Evolutionary conservation across 2,113 vertebrate genomes (phyloP).

Genomic region (Furnarius figulus): DNA sequence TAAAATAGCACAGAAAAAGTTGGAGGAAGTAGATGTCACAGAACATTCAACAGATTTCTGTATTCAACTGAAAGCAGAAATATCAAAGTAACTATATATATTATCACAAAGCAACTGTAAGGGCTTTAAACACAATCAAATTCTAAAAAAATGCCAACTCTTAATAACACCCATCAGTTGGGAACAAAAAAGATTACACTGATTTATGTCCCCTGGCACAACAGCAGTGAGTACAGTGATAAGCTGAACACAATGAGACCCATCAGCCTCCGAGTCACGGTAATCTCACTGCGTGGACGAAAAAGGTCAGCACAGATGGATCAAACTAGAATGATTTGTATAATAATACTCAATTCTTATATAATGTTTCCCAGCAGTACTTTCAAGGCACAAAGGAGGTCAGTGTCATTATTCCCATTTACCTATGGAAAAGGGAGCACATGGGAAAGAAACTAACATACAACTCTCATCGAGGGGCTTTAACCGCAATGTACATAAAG

Average conservation of each 20-base stretch:
- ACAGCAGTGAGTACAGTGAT: neutral
- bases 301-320: conserved; percentile 50
- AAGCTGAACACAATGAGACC: neutral
- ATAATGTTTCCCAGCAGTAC: neutral
- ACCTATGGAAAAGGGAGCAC: neutral
- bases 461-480: neutral
- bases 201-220: neutral
- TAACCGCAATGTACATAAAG: neutral
- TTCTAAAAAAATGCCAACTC: neutral
- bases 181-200: neutral
- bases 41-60: neutral
- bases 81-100: neutral
- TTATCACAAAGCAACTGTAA: neutral
- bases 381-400: conserved; percentile 22
- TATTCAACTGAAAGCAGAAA: neutral
- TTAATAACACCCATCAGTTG: neutral
- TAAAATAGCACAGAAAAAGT: neutral
- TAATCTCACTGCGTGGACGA: neutral
- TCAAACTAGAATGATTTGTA: conserved; percentile 16
- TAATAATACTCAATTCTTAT: conserved; percentile 31
- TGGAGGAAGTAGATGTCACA: neutral
- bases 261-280: conserved; percentile 51
- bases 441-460: neutral
- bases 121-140: neutral
- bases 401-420: neutral